Evolutionary conservation across 2,797 vertebrate species (phyloP).

Genomic region (Onychomys torridus): DNA sequence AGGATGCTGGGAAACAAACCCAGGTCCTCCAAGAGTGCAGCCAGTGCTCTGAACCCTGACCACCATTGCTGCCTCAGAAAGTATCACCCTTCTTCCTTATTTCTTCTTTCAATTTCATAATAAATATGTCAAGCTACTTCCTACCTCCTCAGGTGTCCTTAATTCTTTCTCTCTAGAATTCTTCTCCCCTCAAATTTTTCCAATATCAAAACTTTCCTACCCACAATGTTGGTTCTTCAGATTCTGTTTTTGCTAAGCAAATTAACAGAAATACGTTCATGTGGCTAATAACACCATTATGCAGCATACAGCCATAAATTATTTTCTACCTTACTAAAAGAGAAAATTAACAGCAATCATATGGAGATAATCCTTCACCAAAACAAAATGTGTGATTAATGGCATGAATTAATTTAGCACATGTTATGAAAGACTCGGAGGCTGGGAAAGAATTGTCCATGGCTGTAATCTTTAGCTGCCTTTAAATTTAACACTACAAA

Average conservation of each 20-base stretch:
- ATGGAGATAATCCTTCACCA: not conserved
- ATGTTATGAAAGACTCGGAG: not conserved
- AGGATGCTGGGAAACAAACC: not conserved
- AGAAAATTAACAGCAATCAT: constrained; percentile 9
- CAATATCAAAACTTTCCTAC: not conserved
- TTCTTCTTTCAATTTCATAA: not conserved
- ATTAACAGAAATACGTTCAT: not conserved
- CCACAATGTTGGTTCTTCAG: not conserved
- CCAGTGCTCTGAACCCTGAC: too few relatives aligned
- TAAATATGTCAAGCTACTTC: not conserved
- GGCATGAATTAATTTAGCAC: not conserved
- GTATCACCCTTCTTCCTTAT: not conserved
- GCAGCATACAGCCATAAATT: not conserved
- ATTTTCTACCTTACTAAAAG: not conserved
- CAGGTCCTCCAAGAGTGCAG: not conserved
- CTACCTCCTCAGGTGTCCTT: not conserved
- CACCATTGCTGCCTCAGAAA: not conserved
- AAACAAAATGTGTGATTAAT: not conserved
- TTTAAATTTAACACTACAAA: constrained; percentile 42
- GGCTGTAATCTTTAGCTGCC: not conserved
- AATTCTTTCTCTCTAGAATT: constrained; percentile 26
- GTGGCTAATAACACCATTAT: not conserved
- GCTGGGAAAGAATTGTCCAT: constrained; percentile 4
- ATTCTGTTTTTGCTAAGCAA: not conserved
- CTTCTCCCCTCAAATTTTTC: not conserved